Evolutionary conservation across 2,888 invertebrate genomes (phyloP), one percentile per base, ranked within the genome.

Genomic region (Drosophila histrio): DNA sequence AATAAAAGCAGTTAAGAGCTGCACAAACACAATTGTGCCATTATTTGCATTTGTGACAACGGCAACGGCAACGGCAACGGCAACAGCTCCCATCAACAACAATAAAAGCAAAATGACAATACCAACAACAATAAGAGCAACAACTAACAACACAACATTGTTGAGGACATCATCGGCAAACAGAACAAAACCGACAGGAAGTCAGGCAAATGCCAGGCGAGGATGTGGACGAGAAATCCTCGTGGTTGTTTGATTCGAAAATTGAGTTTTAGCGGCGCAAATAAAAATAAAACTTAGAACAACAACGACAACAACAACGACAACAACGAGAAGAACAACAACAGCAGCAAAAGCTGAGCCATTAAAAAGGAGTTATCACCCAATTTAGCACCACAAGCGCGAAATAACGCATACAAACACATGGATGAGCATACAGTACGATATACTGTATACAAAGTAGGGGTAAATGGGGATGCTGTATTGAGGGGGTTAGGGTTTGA

Each of bases 41-140:
- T 89, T 89, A 89, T 90, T 90, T 89, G 90, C 89, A 89, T 90
- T 89, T 89, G 89, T 85, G 89, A 89, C 90, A 89, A 76, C 75
- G 62, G 53, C 64, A 70, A 57, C 24, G 54, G 50, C 59, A 54
- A 43, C 43, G 38, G 60, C 44, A 52, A 19, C 8, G 34, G 49
- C 34, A 50, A 34, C 50, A 50, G 50, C 50, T 7, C 41, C 66
- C 77, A 78, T 77, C 72, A 77, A 78, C 73, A 70, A 76, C 64
- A 67, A 59, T 59, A 65, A 72, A 77, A 72, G 57, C 41, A 22
- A 53, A 53, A 53, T 53, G 63, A 67, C 60, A 82, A 77, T 34
- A 49, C 13, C 52, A 67, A 59, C 53, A 61, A 21, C 54, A 21
- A 11, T 19, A n/a, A 19, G n/a, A 58, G 28, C 17, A 30, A 41